phyloP scores from a whole-genome alignment of 1,140 invertebrate genomes.

The Megalonaias nervosa region DNA sequence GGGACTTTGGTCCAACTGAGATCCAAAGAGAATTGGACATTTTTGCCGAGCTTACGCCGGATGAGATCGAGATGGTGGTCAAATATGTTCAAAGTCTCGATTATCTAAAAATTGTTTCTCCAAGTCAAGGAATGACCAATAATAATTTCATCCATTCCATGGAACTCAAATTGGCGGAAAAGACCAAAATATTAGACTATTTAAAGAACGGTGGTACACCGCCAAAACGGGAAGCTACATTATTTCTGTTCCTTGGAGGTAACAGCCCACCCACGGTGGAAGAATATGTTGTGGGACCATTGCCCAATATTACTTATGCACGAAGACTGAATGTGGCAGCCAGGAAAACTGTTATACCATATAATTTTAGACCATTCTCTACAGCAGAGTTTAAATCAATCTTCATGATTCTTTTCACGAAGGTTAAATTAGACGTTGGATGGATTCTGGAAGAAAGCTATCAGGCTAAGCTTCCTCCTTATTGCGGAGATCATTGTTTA shows the following conservation, averaged over 20 bases:
- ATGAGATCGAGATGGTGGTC: slow-evolving; percentile 19
- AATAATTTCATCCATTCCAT: slow-evolving; percentile 60
- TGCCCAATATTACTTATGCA: slow-evolving; percentile 47
- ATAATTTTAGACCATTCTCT: slow-evolving; percentile 56
- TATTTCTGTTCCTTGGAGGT: slow-evolving; percentile 58
- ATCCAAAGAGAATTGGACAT: slow-evolving; percentile 3
- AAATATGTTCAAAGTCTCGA: slow-evolving; percentile 8
- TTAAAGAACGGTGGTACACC: slow-evolving; percentile 39
- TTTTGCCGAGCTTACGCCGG: slow-evolving; percentile 20
- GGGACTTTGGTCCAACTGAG: too few relatives aligned
- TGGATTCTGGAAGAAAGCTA: slow-evolving; percentile 60
- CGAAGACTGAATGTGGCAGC: slow-evolving; percentile 34
- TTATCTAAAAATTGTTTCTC: slow-evolving; percentile 21
- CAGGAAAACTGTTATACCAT: slow-evolving; percentile 52
- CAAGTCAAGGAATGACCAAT: slow-evolving; percentile 39
- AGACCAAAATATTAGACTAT: slow-evolving; percentile 48
- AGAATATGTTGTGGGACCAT: slow-evolving; percentile 61
- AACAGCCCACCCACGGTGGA: slow-evolving; percentile 47
- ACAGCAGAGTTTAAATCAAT: slow-evolving; percentile 55
- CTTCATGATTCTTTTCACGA: slow-evolving; percentile 43
- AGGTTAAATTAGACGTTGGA: slow-evolving; percentile 37
- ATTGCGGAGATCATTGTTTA: slow-evolving; percentile 55
- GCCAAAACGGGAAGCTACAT: slow-evolving; percentile 55
- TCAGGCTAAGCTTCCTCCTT: slow-evolving; percentile 41
- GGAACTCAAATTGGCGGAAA: slow-evolving; percentile 55